These are phyloP conservation scores for Cecropterus lyciades DNA, from an alignment of 1,140 invertebrate species.

Conservation along the genomic window DNA sequence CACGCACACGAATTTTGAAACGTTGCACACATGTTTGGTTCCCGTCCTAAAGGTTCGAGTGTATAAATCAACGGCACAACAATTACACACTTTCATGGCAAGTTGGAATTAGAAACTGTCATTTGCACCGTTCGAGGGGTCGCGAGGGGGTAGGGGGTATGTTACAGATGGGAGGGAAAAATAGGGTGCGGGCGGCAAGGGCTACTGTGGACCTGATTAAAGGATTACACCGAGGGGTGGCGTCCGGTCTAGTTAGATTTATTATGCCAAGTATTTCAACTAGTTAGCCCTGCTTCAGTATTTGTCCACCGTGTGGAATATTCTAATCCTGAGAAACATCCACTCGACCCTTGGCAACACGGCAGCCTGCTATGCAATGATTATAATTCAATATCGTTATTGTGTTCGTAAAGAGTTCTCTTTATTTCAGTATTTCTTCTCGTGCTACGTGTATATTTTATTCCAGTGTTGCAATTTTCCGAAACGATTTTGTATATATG, in stretches of 20 bases:
- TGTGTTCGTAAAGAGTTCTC: too few relatives aligned
- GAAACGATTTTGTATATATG: too few relatives aligned
- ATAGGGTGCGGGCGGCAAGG: constrained; percentile 74
- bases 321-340: constrained; percentile 15
- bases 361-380: not conserved
- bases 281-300: constrained; percentile 68
- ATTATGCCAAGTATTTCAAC: constrained; percentile 79
- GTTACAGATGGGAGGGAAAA: constrained; percentile 75
- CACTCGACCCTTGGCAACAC: not conserved
- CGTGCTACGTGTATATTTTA: too few relatives aligned
- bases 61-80: constrained; percentile 82
- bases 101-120: constrained; percentile 85
- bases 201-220: constrained; percentile 81
- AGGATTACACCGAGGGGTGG: constrained; percentile 76
- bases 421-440: too few relatives aligned
- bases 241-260: constrained; percentile 81
- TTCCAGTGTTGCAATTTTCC: too few relatives aligned
- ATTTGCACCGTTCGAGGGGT: constrained; percentile 82
- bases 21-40: constrained; percentile 53
- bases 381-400: too few relatives aligned
- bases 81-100: constrained; percentile 84
- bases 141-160: constrained; percentile 54
- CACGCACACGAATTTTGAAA: constrained; percentile 40
- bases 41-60: constrained; percentile 64
- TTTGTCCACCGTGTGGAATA: constrained; percentile 22